phyloP scores from a whole-genome alignment of 2,113 vertebrate species.

The Zapus hudsonius region DNA sequence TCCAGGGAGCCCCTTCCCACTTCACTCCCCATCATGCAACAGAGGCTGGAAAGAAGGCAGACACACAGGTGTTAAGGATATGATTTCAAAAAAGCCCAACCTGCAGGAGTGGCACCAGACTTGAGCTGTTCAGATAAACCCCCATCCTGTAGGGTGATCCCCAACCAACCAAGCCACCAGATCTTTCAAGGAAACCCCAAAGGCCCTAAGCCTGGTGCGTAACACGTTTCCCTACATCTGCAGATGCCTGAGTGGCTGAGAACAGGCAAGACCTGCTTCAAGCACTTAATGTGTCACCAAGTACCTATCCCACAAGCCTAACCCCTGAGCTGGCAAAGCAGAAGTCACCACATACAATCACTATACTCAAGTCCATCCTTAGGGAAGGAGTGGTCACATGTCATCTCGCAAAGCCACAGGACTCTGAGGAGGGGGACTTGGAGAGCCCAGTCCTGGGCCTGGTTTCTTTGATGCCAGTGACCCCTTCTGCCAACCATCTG shows the following conservation, averaged over 20 bases:
- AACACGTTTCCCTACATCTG: neutral
- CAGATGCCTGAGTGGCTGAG: neutral
- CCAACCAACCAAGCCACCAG: neutral
- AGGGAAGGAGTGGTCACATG: neutral
- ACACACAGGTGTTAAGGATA: neutral
- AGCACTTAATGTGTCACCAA: neutral
- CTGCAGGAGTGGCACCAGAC: neutral
- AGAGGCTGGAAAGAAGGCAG: conserved; percentile 79
- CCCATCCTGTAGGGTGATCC: neutral
- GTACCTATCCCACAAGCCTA: neutral
- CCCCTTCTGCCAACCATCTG: neutral
- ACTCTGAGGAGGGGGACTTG: neutral
- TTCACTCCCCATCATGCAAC: conserved; percentile 68
- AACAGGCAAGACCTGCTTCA: neutral
- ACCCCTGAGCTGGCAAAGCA: neutral
- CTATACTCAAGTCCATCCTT: neutral
- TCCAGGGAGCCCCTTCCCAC: neutral
- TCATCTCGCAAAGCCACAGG: neutral
- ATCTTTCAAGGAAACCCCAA: neutral
- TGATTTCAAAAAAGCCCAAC: neutral
- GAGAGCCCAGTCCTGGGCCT: neutral
- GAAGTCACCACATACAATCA: neutral
- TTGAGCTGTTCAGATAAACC: neutral
- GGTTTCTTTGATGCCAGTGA: neutral
- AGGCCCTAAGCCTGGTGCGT: neutral